phyloP scores from a whole-genome alignment of 2,888 invertebrate genomes.

The Boloria euphrosyne region DNA sequence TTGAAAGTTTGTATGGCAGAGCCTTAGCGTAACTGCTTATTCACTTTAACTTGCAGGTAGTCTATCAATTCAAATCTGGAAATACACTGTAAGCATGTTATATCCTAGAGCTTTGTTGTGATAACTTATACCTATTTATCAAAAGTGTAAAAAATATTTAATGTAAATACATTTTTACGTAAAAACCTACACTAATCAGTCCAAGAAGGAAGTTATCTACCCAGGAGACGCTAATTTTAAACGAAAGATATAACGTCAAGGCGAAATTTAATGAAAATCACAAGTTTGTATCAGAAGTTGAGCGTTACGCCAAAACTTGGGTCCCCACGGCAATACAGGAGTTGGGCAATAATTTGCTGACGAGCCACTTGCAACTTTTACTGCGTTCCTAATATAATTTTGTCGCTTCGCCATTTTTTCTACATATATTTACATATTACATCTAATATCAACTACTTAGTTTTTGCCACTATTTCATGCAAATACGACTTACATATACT shows the following conservation, averaged over 20 bases:
- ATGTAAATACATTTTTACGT: background rate
- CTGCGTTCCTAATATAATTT: conserved; percentile 43
- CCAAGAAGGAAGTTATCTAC: conserved; percentile 11
- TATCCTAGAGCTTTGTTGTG: background rate
- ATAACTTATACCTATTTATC: background rate
- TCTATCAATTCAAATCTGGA: conserved; percentile 31
- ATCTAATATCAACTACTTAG: too few species aligned
- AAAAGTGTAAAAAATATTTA: background rate
- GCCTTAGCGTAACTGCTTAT: conserved; percentile 64
- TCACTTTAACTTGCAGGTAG: conserved; percentile 58
- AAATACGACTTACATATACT: too few species aligned
- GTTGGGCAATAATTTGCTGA: conserved; percentile 70
- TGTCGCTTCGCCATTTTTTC: conserved; percentile 15
- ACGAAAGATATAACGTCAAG: conserved; percentile 38
- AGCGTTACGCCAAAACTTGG: conserved; percentile 58
- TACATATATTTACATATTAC: too few species aligned
- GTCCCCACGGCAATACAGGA: conserved; percentile 56
- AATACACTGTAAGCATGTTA: conserved; percentile 11
- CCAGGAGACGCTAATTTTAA: conserved; percentile 42
- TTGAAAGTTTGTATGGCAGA: conserved; percentile 70
- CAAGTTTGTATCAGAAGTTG: conserved; percentile 70
- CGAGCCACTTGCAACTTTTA: conserved; percentile 66
- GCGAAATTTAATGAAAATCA: conserved; percentile 69
- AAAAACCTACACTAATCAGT: background rate
- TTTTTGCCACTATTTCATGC: too few species aligned